A percentile compares a stretch with the other conserved stretches of the same genome.
Conservation (phyloP, 2,888 invertebrate genomes). For the Phytoseiulus persimilis region DNA sequence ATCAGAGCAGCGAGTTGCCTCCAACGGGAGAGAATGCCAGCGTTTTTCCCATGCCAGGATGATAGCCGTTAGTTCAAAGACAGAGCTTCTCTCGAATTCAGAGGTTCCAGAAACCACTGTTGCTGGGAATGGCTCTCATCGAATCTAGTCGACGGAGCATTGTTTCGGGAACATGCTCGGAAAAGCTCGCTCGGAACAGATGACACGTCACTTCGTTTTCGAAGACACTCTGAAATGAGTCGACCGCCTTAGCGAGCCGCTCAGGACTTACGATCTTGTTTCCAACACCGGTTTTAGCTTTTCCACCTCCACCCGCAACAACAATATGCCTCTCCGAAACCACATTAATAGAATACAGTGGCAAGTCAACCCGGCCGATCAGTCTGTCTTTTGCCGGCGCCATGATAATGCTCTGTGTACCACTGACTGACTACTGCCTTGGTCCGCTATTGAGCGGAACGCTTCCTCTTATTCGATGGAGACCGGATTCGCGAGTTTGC, state of each 20-base stretch:
- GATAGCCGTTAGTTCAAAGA: too few relatives aligned
- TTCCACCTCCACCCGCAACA: constrained; percentile 94
- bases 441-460: not conserved
- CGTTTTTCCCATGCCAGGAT: too few relatives aligned
- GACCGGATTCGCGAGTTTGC: too few relatives aligned
- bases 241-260: not conserved
- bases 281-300: constrained; percentile 89
- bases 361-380: constrained; percentile 76
- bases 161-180: not conserved
- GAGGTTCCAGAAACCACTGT: too few relatives aligned
- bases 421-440: not conserved
- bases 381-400: constrained; percentile 42
- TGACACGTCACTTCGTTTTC: constrained; percentile 15
- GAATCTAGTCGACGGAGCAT: too few relatives aligned
- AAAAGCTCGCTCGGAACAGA: not conserved
- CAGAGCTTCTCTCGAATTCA: too few relatives aligned
- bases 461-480: too few relatives aligned
- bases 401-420: not conserved
- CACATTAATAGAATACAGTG: constrained; percentile 80
- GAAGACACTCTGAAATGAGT: too few relatives aligned
- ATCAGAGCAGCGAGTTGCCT: too few relatives aligned
- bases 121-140: too few relatives aligned
- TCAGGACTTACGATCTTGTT: constrained; percentile 65
- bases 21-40: too few relatives aligned
- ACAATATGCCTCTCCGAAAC: constrained; percentile 83